These are phyloP conservation scores for Apis laboriosa DNA, from an alignment of 1,140 invertebrate species.

Conservation along the genomic window DNA sequence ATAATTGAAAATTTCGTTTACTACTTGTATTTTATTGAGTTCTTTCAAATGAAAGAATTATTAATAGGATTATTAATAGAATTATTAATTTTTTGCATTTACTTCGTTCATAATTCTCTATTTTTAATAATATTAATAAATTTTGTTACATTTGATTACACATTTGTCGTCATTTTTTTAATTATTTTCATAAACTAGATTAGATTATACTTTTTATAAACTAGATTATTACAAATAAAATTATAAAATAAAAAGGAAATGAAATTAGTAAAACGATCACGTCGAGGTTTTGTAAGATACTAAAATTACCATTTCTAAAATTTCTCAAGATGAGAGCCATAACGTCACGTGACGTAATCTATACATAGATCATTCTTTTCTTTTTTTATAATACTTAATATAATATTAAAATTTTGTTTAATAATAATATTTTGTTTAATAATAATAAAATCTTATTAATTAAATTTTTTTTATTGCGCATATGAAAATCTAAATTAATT, in stretches of 20 bases:
- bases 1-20: background rate
- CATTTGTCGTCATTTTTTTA: background rate
- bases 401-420: background rate
- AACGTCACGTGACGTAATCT: constrained; percentile 15
- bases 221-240: background rate
- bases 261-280: background rate
- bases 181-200: background rate
- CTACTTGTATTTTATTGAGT: background rate
- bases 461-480: background rate
- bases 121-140: background rate
- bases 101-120: constrained; percentile 71
- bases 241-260: background rate
- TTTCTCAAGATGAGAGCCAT: constrained; percentile 53
- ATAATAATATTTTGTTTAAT: background rate
- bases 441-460: background rate
- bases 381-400: background rate
- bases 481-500: too few species aligned
- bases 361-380: constrained; percentile 14
- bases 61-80: constrained; percentile 36
- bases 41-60: background rate
- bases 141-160: background rate
- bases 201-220: background rate
- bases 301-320: constrained; percentile 75
- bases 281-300: constrained; percentile 56
- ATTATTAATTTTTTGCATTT: constrained; percentile 55